Evolutionary conservation across 2,888 invertebrate genomes (phyloP), one percentile per base, ranked within the genome.

Genomic region (Julus scandinavius): DNA sequence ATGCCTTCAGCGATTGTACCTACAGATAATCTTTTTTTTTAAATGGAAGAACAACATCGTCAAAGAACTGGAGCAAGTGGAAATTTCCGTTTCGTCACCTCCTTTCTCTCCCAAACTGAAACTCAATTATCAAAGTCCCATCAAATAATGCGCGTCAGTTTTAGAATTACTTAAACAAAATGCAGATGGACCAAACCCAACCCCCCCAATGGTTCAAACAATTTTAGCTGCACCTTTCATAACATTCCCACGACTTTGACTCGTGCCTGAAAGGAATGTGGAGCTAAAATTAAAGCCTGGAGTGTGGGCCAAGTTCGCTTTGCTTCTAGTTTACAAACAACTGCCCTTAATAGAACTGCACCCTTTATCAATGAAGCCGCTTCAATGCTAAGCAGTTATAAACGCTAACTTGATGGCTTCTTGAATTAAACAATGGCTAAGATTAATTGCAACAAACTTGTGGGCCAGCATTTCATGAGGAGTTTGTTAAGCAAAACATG

Each of bases 231-330:
- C 29, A 72, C 72, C 9, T 72, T 72, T 72, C 72, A 72, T 72
- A 72, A 72, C 72, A 72, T 20, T 72, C 72, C 72, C 72, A 72
- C 72, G 72, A 72, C 72, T 72, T 72, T 72, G 72, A 72, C 63
- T 63, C n/a, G 63, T 63, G 63, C 63, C 63, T 6, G 20, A 63
- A 72, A 29, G 72, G 72, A 72, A 72, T 72, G 72, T 29, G 29
- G 72, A 72, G 72, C 72, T 72, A 72, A 72, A 72, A 72, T 72
- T 72, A 72, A 72, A 72, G 29, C 9, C 72, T 29, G 29, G 9
- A 72, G 72, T 72, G 72, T 72, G 72, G 72, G 72, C 72, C 72
- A 72, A 72, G 72, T 72, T 72, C 72, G 72, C 72, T 72, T 29
- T 29, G 29, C n/a, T 13, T 54, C 29, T 29, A 72, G 72, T 72